These are phyloP conservation scores for Zelostemma sp. DNA, from an alignment of 1,140 invertebrate species.

Conservation along the genomic window DNA sequence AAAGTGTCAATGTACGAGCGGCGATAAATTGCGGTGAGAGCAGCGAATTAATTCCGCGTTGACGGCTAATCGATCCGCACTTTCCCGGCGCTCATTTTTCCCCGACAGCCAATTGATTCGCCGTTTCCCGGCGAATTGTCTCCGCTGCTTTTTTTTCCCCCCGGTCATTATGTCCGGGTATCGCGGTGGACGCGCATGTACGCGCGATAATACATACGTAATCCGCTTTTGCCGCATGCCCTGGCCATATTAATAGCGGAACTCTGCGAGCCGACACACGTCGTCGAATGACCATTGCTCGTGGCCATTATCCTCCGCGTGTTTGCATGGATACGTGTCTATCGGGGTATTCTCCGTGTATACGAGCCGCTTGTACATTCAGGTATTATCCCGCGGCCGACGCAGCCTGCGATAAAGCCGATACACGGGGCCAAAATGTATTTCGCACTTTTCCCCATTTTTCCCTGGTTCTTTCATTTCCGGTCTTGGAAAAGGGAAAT, in stretches of 20 bases:
- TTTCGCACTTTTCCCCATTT: too few species aligned
- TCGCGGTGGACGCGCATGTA: background rate
- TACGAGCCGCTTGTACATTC: background rate
- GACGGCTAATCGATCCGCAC: slow-evolving; percentile 15
- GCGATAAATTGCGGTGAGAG: slow-evolving; percentile 16
- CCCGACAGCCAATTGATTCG: slow-evolving; percentile 9
- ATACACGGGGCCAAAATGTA: too few species aligned
- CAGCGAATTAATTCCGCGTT: slow-evolving; percentile 20
- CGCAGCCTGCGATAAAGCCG: too few species aligned
- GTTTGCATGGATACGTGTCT: slow-evolving; percentile 25
- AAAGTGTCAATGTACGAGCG: slow-evolving; percentile 8
- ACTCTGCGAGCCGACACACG: slow-evolving; percentile 35
- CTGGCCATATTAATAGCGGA: slow-evolving; percentile 34
- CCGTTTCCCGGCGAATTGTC: background rate
- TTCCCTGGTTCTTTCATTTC: too few species aligned
- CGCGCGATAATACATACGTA: slow-evolving; percentile 8
- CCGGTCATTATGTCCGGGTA: background rate
- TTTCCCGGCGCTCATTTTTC: slow-evolving; percentile 2
- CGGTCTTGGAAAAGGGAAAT: too few species aligned
- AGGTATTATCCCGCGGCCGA: too few species aligned
- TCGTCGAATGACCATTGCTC: slow-evolving; percentile 27
- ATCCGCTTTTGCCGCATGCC: background rate
- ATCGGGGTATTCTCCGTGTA: background rate
- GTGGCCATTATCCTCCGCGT: slow-evolving; percentile 42
- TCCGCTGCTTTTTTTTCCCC: slow-evolving; percentile 7